Evolutionary conservation across 1,140 invertebrate species (phyloP), one percentile per base, ranked within the genome.

Genomic region (Chymomyza costata): DNA sequence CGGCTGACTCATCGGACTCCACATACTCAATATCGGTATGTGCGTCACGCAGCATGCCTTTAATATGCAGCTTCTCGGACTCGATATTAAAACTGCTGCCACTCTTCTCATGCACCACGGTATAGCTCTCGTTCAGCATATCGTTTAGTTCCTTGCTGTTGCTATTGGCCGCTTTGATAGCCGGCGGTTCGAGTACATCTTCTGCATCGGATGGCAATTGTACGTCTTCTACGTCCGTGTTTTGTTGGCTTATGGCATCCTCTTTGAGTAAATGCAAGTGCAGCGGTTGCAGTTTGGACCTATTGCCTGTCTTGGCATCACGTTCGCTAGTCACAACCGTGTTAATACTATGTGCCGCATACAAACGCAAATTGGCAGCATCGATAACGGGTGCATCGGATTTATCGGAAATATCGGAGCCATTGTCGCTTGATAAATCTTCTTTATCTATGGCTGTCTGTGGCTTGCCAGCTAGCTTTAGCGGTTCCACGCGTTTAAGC

Each of bases 171-270:
- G 51, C 60, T 6, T 48, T 39, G 1, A 70, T 48, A 11, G 44
- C 10, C 0, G 56, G 60, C 3, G 57, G 57, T 28, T 81, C 76
- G 15, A 63, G 53, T 0, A 32, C 57, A 37, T 83, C 81, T 45
- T 88, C 89, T 17, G 88, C 87, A 44, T 85, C 86, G 3, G 89
- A 89, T 6, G 83, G 83, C 35, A 85, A 47, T 40, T 85, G 80
- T 14, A 89, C 57, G 39, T 90, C 88, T 80, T 90, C 89, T 6
- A 85, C 78, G 56, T 90, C 89, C 2, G 88, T 89, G 8, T 80
- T 59, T 21, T 82, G 67, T 15, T 82, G 76, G 40, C 70, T 81
- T 1, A 67, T 48, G 3, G 39, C 30, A 10, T 81, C 76, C 10
- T 69, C 59, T 13, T 66, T 76, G 15, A 63, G 62, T 14, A 76